phyloP scores from a whole-genome alignment of 35 echinoderm and acorn worm species.

The Diadema setosum region DNA sequence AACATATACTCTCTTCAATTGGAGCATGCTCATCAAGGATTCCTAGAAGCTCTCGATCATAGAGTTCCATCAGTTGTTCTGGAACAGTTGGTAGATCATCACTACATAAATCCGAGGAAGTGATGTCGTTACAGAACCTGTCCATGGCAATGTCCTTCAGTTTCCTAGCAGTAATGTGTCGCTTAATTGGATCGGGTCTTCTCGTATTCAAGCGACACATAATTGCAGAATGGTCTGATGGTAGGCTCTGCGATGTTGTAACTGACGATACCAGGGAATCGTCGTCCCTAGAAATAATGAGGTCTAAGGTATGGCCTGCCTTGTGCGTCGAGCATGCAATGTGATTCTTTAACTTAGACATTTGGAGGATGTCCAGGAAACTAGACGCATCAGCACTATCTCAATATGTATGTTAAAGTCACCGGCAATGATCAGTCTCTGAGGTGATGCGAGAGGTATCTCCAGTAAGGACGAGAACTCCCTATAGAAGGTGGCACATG shows the following conservation, averaged over 20 bases:
- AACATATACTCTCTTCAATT: background rate
- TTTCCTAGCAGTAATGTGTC: background rate
- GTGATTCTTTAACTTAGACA: background rate
- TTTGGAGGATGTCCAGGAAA: background rate
- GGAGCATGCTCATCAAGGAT: background rate
- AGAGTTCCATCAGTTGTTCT: background rate
- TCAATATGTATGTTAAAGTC: background rate
- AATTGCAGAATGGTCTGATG: slow-evolving; percentile 10
- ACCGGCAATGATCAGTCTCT: background rate
- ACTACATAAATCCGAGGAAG: background rate
- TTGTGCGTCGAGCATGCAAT: background rate
- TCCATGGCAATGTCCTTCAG: background rate
- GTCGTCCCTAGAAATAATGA: background rate
- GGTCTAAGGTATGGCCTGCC: background rate
- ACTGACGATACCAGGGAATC: background rate
- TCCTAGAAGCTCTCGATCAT: background rate
- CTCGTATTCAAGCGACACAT: background rate
- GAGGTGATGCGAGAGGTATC: background rate
- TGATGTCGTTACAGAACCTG: background rate
- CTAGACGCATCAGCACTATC: background rate
- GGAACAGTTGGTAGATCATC: background rate
- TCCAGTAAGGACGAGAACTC: background rate
- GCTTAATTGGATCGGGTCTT: background rate
- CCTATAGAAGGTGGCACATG: background rate
- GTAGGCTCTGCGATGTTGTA: background rate